phyloP scores from a whole-genome alignment of 2,888 invertebrate species.

The Helleia helle region DNA sequence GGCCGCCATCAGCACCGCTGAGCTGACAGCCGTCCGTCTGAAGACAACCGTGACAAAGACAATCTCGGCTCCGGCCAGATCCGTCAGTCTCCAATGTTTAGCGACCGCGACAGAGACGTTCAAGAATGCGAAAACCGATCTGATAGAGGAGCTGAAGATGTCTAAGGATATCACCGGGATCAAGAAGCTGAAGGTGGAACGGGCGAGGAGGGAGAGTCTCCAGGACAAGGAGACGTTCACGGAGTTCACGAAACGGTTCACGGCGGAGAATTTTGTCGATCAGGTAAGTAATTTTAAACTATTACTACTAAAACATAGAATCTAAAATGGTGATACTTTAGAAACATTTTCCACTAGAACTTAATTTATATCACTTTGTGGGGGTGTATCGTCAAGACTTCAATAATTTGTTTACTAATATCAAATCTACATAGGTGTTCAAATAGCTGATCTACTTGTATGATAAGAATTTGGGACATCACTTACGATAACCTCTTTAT shows the following conservation, averaged over 20 bases:
- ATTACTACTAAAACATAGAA: no score
- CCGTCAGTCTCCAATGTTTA: conserved; percentile 83
- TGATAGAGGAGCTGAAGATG: conserved; percentile 93
- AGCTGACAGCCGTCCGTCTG: conserved; percentile 87
- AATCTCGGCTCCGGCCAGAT: conserved; percentile 84
- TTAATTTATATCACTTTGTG: no score
- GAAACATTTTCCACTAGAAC: no score
- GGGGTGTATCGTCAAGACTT: no score
- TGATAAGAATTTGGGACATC: no score
- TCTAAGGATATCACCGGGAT: conserved; percentile 96
- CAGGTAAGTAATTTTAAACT: conserved; percentile 89
- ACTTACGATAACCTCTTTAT: no score
- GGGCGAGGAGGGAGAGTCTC: conserved; percentile 87
- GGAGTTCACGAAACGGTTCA: conserved; percentile 89
- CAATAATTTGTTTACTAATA: no score
- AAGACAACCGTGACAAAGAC: conserved; percentile 85
- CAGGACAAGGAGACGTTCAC: conserved; percentile 88
- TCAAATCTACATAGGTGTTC: no score
- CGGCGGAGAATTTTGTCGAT: conserved; percentile 89
- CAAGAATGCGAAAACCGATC: conserved; percentile 84
- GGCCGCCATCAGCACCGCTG: conserved; percentile 91
- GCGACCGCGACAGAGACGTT: conserved; percentile 79
- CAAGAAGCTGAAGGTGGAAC: conserved; percentile 92
- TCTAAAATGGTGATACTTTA: no score
- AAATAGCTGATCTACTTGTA: no score